These are phyloP conservation scores for Byasa hedistus DNA, from an alignment of 2,888 invertebrate genomes.

Conservation along the genomic window DNA sequence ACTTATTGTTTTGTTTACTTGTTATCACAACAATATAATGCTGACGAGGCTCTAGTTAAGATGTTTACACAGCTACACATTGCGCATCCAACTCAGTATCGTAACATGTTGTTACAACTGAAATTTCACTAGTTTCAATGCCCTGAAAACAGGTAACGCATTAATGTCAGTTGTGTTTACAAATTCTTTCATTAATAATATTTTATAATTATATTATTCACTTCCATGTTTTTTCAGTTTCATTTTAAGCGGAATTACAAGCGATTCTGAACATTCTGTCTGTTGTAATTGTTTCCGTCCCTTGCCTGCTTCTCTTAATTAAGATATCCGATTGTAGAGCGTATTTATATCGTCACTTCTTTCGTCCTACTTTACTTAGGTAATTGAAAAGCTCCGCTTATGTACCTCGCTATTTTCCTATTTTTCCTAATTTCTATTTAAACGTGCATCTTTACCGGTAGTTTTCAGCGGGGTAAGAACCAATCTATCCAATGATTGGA, in stretches of 20 bases:
- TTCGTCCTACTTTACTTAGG: constrained; percentile 10
- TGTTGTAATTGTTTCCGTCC: constrained; percentile 6
- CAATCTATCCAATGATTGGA: neutral
- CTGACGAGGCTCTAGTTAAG: too few relatives aligned
- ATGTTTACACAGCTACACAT: too few relatives aligned
- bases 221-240: neutral
- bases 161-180: too few relatives aligned
- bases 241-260: neutral
- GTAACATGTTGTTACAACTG: too few relatives aligned
- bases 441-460: neutral
- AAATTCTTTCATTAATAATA: neutral
- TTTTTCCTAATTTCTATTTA: neutral
- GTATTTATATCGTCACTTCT: constrained; percentile 15
- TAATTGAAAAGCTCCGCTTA: neutral
- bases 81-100: too few relatives aligned
- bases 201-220: too few relatives aligned
- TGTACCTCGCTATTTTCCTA: neutral
- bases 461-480: neutral
- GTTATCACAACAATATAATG: too few relatives aligned
- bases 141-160: too few relatives aligned
- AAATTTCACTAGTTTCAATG: too few relatives aligned
- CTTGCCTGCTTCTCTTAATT: constrained; percentile 21
- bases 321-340: constrained; percentile 14
- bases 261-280: neutral
- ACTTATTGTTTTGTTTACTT: too few relatives aligned